Conservation (phyloP, 2,113 vertebrate species). For the Podarcis cretensis region DNA sequence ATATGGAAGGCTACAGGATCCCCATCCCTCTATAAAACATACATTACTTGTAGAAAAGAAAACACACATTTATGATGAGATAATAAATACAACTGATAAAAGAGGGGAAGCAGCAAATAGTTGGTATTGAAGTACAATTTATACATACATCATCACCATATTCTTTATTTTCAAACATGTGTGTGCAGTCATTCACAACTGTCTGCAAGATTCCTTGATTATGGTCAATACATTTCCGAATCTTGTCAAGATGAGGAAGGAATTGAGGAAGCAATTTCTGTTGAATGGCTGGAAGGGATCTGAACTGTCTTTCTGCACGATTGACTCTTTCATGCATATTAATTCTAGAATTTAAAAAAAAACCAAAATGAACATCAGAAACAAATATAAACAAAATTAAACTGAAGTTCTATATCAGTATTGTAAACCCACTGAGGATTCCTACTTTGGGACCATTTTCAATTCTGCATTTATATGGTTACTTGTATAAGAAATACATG, state of each 20-base stretch:
- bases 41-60: background rate
- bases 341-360: constrained; percentile 77
- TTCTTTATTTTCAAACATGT: constrained; percentile 99
- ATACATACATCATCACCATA: constrained; percentile 91
- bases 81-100: rapidly evolving
- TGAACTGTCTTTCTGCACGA: constrained; percentile 92
- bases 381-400: background rate
- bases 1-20: background rate
- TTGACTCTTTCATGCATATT: constrained; percentile 93
- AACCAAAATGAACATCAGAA: constrained; percentile 52
- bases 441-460: background rate
- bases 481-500: background rate
- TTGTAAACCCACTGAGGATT: background rate
- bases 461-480: background rate
- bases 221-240: constrained; percentile 91
- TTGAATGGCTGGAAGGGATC: constrained; percentile 86
- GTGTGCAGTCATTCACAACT: constrained; percentile 91
- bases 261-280: constrained; percentile 90
- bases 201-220: constrained; percentile 92
- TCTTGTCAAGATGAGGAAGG: constrained; percentile 85
- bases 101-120: background rate
- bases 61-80: background rate
- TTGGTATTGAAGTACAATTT: constrained; percentile 44
- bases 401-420: background rate
- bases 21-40: background rate